phyloP scores from a whole-genome alignment of 2,797 vertebrate species.

The Perodicticus potto region DNA sequence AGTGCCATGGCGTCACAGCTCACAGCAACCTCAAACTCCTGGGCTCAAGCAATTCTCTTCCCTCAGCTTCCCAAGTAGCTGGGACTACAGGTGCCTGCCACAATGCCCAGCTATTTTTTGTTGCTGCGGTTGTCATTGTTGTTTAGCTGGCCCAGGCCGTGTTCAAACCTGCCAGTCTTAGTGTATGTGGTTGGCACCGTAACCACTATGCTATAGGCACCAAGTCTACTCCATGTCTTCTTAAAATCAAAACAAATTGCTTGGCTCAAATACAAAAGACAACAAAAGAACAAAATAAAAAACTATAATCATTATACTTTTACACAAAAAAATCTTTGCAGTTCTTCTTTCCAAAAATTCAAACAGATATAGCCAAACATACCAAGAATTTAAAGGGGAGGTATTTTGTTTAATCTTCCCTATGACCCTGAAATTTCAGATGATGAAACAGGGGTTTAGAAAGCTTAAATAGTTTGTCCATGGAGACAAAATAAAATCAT shows the following conservation, averaged over 20 bases:
- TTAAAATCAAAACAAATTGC: conserved; percentile 46
- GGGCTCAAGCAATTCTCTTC: too few relatives aligned
- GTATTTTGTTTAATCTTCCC: not conserved
- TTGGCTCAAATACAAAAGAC: not conserved
- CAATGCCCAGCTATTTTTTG: too few relatives aligned
- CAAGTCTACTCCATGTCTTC: not conserved
- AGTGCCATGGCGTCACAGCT: too few relatives aligned
- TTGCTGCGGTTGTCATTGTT: too few relatives aligned
- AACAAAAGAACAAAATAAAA: not conserved
- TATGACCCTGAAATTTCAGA: not conserved
- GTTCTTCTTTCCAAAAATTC: conserved; percentile 30
- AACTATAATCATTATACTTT: not conserved
- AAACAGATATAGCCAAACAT: not conserved
- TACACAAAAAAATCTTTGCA: not conserved
- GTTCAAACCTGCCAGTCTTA: too few relatives aligned
- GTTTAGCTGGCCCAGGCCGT: too few relatives aligned
- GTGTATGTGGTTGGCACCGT: too few relatives aligned
- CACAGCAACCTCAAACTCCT: too few relatives aligned
- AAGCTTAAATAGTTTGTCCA: not conserved
- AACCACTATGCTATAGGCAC: too few relatives aligned
- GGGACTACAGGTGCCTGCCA: too few relatives aligned
- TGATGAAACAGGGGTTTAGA: not conserved
- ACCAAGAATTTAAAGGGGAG: conserved; percentile 3
- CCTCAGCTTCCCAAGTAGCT: too few relatives aligned
- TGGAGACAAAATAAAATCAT: not conserved